Conservation (phyloP, 2,797 vertebrate species). For the Vultur gryphus region DNA sequence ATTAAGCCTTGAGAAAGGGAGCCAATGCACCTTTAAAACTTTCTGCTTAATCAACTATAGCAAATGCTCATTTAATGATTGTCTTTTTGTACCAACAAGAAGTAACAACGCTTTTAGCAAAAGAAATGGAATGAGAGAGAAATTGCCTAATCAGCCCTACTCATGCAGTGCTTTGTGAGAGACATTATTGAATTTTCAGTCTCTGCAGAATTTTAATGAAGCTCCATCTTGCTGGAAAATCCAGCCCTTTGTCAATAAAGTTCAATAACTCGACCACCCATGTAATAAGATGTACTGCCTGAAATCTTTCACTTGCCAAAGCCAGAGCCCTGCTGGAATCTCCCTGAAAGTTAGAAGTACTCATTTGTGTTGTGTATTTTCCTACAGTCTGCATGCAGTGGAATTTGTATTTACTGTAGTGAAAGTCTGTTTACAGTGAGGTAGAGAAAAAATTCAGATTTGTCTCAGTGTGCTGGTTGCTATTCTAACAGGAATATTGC, state of each 20-base stretch:
- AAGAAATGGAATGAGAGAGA: slow-evolving; percentile 78
- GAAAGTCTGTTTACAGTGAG: not conserved
- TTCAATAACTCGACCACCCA: slow-evolving; percentile 88
- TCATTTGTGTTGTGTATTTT: slow-evolving; percentile 30
- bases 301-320: slow-evolving; percentile 78
- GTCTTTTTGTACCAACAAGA: slow-evolving; percentile 80
- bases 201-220: slow-evolving; percentile 90
- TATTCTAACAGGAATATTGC: not conserved
- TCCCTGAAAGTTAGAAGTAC: slow-evolving; percentile 38
- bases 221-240: slow-evolving; percentile 81
- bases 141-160: slow-evolving; percentile 84
- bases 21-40: slow-evolving; percentile 75
- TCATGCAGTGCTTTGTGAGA: slow-evolving; percentile 81
- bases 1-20: slow-evolving; percentile 72
- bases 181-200: slow-evolving; percentile 89
- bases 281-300: slow-evolving; percentile 86
- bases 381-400: not conserved
- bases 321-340: slow-evolving; percentile 39
- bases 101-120: slow-evolving; percentile 76
- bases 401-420: slow-evolving; percentile 2
- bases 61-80: slow-evolving; percentile 80
- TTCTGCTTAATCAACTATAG: slow-evolving; percentile 79
- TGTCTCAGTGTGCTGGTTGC: not conserved
- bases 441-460: not conserved
- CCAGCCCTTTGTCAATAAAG: slow-evolving; percentile 80